Conservation (phyloP, 1,140 invertebrate genomes). For the Heliothis virescens region DNA sequence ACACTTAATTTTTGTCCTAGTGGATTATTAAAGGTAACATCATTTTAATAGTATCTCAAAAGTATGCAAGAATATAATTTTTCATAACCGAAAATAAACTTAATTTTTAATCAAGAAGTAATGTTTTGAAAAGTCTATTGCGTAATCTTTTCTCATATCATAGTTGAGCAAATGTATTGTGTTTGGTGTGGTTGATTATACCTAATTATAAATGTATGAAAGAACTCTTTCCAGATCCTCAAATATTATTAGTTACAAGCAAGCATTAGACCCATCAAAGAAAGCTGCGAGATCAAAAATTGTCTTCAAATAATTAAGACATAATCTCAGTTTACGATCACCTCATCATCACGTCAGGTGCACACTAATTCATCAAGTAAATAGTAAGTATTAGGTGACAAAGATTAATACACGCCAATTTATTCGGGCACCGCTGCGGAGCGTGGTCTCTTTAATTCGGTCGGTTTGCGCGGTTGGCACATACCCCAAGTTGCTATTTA, state of each 20-base stretch:
- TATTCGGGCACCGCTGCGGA: slow-evolving; percentile 55
- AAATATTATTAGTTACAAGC: not conserved
- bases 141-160: too few relatives aligned
- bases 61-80: too few relatives aligned
- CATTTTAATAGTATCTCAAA: too few relatives aligned
- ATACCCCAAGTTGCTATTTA: slow-evolving; percentile 36
- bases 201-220: too few relatives aligned
- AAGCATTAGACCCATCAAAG: not conserved
- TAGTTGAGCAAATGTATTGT: too few relatives aligned
- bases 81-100: too few relatives aligned
- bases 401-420: slow-evolving; percentile 70
- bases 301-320: slow-evolving; percentile 3
- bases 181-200: too few relatives aligned
- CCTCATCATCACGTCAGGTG: slow-evolving; percentile 33
- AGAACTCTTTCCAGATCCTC: too few relatives aligned
- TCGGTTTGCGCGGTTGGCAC: slow-evolving; percentile 47
- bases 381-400: slow-evolving; percentile 72
- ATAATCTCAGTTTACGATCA: slow-evolving; percentile 31
- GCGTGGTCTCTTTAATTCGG: slow-evolving; percentile 59
- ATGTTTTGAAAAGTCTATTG: too few relatives aligned
- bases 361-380: slow-evolving; percentile 60
- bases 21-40: too few relatives aligned
- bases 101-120: too few relatives aligned
- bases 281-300: slow-evolving; percentile 7
- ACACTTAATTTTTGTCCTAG: not conserved